phyloP scores from a whole-genome alignment of 2,113 vertebrate genomes.

The Lophura nycthemera region DNA sequence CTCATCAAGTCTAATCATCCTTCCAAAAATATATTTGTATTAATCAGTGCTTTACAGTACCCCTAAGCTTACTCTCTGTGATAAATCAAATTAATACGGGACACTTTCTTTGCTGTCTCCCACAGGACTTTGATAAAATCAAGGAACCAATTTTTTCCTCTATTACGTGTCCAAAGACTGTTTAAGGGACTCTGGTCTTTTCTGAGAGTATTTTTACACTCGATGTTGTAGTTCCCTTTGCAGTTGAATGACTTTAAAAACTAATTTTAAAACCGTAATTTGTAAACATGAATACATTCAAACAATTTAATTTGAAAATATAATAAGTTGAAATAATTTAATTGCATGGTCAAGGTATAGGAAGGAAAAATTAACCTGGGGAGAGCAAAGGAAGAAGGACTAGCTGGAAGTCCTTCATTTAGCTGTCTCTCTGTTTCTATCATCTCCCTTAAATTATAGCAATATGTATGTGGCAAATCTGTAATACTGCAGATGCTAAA shows the following conservation, averaged over 20 bases:
- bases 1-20: constrained; percentile 16
- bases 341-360: neutral
- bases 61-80: neutral
- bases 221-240: neutral
- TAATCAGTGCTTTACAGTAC: constrained; percentile 6
- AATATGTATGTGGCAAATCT: neutral
- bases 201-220: neutral
- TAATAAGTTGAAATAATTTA: neutral
- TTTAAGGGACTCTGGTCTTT: neutral
- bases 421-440: neutral
- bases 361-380: neutral
- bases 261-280: neutral
- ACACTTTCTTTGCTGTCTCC: neutral
- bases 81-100: neutral
- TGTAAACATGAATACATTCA: neutral
- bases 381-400: neutral
- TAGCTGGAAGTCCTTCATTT: neutral
- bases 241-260: neutral
- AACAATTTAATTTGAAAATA: neutral
- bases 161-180: neutral
- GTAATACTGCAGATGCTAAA: neutral
- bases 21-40: constrained; percentile 2
- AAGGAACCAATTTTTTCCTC: neutral
- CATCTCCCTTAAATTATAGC: neutral
- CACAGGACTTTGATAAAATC: neutral